These are phyloP conservation scores for Semicossyphus pulcher DNA, from an alignment of 2,113 vertebrate genomes.

Conservation along the genomic window DNA sequence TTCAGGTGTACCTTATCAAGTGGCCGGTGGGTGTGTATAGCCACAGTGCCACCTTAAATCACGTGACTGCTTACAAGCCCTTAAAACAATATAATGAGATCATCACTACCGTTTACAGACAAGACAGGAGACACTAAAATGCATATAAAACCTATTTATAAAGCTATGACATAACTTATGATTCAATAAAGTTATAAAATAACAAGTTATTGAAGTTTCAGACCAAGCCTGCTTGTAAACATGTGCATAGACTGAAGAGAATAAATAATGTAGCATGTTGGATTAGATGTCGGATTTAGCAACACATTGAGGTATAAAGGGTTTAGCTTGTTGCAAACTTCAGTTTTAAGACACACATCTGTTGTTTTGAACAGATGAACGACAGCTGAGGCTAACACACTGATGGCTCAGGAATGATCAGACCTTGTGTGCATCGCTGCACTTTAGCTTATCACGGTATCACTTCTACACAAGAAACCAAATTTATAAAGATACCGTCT, in stretches of 20 bases:
- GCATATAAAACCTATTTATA: background rate
- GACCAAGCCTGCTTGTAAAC: background rate
- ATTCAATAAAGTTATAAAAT: background rate
- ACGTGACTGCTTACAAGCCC: constrained; percentile 26
- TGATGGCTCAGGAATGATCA: background rate
- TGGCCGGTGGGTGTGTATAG: too few species aligned
- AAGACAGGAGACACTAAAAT: background rate
- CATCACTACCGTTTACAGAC: background rate
- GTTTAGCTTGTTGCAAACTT: background rate
- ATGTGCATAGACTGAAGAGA: background rate
- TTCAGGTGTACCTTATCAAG: too few species aligned
- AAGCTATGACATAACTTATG: background rate
- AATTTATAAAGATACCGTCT: too few species aligned
- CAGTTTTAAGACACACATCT: background rate
- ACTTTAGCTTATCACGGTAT: background rate
- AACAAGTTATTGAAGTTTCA: background rate
- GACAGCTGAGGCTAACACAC: constrained; percentile 23
- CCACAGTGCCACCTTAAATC: constrained; percentile 24
- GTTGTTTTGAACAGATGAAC: background rate
- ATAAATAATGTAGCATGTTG: constrained; percentile 35
- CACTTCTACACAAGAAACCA: background rate
- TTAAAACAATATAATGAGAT: background rate
- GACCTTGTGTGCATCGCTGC: background rate
- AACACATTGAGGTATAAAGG: background rate
- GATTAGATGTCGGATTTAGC: background rate